These are phyloP conservation scores for Drosophila acutilabella DNA, from an alignment of 2,888 invertebrate species.

Conservation along the genomic window DNA sequence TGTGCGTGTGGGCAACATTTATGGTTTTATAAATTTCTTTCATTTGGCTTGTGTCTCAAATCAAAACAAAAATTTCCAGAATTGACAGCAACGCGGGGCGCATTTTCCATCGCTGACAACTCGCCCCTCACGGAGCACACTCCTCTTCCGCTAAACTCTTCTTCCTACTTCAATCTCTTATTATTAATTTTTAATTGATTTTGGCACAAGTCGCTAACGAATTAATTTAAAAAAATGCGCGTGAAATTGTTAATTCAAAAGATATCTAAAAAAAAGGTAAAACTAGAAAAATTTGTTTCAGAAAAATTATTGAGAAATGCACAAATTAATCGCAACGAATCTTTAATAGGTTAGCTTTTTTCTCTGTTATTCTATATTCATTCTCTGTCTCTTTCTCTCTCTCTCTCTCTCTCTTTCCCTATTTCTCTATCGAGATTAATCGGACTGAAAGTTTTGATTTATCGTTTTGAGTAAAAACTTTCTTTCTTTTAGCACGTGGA, in stretches of 20 bases:
- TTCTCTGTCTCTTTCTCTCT: neutral
- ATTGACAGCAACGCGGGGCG: conserved; percentile 67
- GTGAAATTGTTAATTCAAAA: conserved; percentile 59
- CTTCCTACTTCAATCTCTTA: neutral
- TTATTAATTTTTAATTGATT: conserved; percentile 66
- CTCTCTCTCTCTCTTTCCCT: neutral
- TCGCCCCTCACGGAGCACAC: neutral
- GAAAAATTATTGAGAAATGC: conserved; percentile 18
- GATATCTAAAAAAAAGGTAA: conserved; percentile 1
- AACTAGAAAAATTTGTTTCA: neutral
- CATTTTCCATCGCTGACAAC: conserved; percentile 12
- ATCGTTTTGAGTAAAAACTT: conserved; percentile 1
- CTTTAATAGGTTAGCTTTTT: conserved; percentile 33
- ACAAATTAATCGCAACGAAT: conserved; percentile 44
- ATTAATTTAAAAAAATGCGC: conserved; percentile 36
- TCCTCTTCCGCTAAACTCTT: neutral
- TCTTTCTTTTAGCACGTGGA: conserved; percentile 8
- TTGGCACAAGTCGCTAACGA: conserved; percentile 70
- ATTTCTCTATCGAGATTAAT: neutral
- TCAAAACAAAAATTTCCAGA: conserved; percentile 65
- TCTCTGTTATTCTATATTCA: neutral
- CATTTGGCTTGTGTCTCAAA: conserved; percentile 76
- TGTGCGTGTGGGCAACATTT: conserved; percentile 53
- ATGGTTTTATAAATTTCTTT: conserved; percentile 49
- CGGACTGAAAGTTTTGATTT: conserved; percentile 1